phyloP scores from a whole-genome alignment of 2,113 vertebrate genomes.

The Xyliphius kryptos region DNA sequence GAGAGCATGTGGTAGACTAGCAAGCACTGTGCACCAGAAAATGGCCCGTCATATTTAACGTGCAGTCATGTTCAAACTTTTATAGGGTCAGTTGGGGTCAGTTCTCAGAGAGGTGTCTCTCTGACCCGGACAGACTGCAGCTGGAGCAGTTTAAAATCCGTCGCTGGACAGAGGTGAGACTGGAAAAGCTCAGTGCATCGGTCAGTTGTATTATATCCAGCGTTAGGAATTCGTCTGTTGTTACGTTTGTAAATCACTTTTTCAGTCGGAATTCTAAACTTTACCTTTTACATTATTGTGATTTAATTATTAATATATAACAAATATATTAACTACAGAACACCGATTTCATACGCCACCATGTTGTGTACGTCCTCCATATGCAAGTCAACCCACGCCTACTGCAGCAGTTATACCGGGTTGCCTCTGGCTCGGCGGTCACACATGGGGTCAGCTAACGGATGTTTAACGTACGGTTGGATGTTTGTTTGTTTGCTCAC shows the following conservation, averaged over 20 bases:
- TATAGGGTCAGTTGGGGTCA: slow-evolving; percentile 41
- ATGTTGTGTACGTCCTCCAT: too few relatives aligned
- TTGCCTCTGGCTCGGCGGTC: too few relatives aligned
- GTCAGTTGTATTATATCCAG: too few relatives aligned
- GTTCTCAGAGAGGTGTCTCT: slow-evolving; percentile 8
- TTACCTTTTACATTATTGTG: neutral
- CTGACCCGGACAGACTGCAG: slow-evolving; percentile 9
- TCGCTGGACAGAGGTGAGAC: neutral
- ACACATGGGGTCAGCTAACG: too few relatives aligned
- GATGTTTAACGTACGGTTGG: too few relatives aligned
- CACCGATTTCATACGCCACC: neutral
- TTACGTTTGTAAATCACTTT: neutral
- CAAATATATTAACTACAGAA: neutral
- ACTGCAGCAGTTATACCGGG: too few relatives aligned
- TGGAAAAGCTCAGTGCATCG: too few relatives aligned
- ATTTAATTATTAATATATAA: neutral
- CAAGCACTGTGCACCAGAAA: slow-evolving; percentile 14
- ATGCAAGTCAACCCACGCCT: too few relatives aligned
- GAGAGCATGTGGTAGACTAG: too few relatives aligned
- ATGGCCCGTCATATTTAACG: slow-evolving; percentile 29
- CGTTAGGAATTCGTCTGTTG: neutral
- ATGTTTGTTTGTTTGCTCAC: too few relatives aligned
- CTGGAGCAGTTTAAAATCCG: slow-evolving; percentile 15
- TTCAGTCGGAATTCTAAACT: neutral
- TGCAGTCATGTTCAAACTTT: slow-evolving; percentile 42